Evolutionary conservation across 1,140 invertebrate genomes (phyloP).

Genomic region (Heterodera schachtii): DNA sequence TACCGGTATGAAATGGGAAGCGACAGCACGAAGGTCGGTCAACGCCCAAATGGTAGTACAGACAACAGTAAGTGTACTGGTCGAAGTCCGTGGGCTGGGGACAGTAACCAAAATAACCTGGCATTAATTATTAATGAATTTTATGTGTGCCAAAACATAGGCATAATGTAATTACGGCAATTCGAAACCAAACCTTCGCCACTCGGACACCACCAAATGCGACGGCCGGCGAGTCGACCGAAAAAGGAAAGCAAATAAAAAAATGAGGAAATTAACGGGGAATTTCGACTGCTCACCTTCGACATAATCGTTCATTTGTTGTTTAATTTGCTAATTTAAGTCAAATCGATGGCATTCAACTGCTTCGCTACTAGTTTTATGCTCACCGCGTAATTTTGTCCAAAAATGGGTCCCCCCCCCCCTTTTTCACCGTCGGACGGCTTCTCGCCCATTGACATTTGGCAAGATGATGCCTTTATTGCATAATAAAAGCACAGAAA

Average conservation of each 20-base stretch:
- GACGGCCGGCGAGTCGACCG: constrained; percentile 17
- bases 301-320: constrained; percentile 23
- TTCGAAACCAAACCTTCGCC: constrained; percentile 16
- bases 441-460: background rate
- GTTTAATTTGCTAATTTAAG: background rate
- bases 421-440: background rate
- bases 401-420: background rate
- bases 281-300: constrained; percentile 5
- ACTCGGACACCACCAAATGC: constrained; percentile 35
- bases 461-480: background rate
- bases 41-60: constrained; percentile 37
- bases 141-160: background rate
- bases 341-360: background rate
- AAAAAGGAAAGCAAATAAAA: background rate
- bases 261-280: background rate
- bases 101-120: constrained; percentile 39
- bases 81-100: constrained; percentile 44
- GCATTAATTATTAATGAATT: background rate
- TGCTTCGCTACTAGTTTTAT: too few relatives aligned
- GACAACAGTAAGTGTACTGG: constrained; percentile 42
- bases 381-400: background rate
- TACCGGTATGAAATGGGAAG: constrained; percentile 41
- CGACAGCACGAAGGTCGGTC: constrained; percentile 42
- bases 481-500: background rate
- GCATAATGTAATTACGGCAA: background rate